Conservation (phyloP, 2,113 vertebrate genomes). For the Erythrolamprus reginae region DNA sequence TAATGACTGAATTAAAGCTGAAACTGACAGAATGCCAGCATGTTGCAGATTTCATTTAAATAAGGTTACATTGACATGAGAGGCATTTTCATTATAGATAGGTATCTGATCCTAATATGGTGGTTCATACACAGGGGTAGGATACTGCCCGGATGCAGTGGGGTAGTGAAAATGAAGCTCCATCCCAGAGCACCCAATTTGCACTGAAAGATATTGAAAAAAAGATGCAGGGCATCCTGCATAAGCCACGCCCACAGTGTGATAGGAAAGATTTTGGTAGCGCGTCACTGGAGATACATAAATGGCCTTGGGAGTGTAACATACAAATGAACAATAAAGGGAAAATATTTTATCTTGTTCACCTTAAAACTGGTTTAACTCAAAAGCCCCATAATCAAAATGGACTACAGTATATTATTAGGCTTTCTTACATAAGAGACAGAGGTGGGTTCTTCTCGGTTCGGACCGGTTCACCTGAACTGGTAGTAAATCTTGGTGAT, state of each 20-base stretch:
- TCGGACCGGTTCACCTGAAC: too few relatives aligned
- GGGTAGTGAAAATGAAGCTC: too few relatives aligned
- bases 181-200: too few relatives aligned
- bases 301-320: neutral
- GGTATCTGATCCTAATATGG: neutral
- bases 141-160: too few relatives aligned
- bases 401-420: neutral
- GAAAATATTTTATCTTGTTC: neutral
- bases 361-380: neutral
- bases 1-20: neutral
- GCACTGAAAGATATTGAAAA: too few relatives aligned
- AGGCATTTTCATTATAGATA: neutral
- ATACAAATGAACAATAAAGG: neutral
- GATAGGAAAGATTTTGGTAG: too few relatives aligned
- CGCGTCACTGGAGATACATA: too few relatives aligned
- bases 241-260: too few relatives aligned
- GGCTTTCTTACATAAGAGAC: neutral
- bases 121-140: too few relatives aligned
- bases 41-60: neutral
- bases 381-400: neutral
- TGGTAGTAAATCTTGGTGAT: too few relatives aligned
- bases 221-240: too few relatives aligned
- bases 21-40: neutral
- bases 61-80: neutral
- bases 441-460: too few relatives aligned